These are phyloP conservation scores for Sinopyrophorus schimmeli DNA, from an alignment of 2,888 invertebrate genomes.

Conservation along the genomic window DNA sequence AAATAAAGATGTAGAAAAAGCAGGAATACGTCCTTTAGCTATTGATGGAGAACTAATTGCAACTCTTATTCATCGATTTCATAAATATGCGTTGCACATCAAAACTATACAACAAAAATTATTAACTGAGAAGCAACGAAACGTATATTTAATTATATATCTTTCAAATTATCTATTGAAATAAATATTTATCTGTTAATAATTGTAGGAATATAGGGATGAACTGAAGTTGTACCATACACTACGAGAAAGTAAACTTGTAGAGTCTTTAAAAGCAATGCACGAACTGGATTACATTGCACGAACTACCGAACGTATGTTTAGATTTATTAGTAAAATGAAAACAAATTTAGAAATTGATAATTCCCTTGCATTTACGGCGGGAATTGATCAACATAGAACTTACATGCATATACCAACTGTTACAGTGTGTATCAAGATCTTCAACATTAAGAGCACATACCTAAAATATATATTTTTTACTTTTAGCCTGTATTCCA, in stretches of 20 bases:
- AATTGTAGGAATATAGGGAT: slow-evolving; percentile 41
- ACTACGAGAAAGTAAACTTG: slow-evolving; percentile 49
- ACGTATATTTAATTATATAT: no score
- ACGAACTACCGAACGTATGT: slow-evolving; percentile 51
- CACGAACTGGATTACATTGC: slow-evolving; percentile 52
- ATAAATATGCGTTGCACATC: slow-evolving; percentile 49
- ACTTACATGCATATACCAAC: slow-evolving; percentile 28
- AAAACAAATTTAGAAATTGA: slow-evolving; percentile 37
- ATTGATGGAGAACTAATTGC: slow-evolving; percentile 51
- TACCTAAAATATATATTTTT: background rate
- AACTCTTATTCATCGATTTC: slow-evolving; percentile 48
- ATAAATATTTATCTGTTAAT: no score
- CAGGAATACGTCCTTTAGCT: slow-evolving; percentile 48
- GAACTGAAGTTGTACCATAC: slow-evolving; percentile 50
- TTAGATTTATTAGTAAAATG: slow-evolving; percentile 45
- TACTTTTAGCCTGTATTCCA: slow-evolving; percentile 29
- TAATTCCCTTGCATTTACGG: slow-evolving; percentile 34
- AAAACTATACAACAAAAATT: slow-evolving; percentile 48
- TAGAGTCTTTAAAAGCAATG: slow-evolving; percentile 50
- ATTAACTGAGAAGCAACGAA: slow-evolving; percentile 38
- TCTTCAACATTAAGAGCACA: background rate
- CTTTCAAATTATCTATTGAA: background rate
- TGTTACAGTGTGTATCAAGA: slow-evolving; percentile 23
- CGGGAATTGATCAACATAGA: slow-evolving; percentile 19
- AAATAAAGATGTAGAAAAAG: slow-evolving; percentile 46